Percentiles rank a stretch among this genome's conserved stretches.
These are phyloP conservation scores for Drosophila aff. DNA, from an alignment of 1,140 invertebrate genomes.

Conservation along the genomic window DNA sequence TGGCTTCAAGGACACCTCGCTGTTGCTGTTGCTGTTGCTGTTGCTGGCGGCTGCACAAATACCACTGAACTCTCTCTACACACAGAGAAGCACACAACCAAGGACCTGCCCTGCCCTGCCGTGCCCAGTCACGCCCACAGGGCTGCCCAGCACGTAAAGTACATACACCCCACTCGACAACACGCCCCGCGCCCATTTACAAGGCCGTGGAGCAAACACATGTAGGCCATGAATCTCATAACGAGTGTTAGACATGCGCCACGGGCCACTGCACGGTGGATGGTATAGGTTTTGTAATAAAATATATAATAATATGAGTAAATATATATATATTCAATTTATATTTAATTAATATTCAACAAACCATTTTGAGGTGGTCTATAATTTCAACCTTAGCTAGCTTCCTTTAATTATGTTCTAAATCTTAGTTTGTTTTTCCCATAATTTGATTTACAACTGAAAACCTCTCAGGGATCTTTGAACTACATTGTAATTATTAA, in stretches of 20 bases:
- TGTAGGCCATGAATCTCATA: slow-evolving; percentile 82
- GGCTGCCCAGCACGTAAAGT: slow-evolving; percentile 64
- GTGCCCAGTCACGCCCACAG: slow-evolving; percentile 47
- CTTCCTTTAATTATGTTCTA: background rate
- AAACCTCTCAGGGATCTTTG: background rate
- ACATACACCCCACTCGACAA: slow-evolving; percentile 55
- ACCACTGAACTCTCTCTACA: slow-evolving; percentile 19
- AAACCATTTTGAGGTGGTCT: background rate
- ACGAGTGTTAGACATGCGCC: slow-evolving; percentile 81
- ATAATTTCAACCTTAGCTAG: background rate
- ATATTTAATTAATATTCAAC: background rate
- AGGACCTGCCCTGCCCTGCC: slow-evolving; percentile 14
- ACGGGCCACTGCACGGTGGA: slow-evolving; percentile 29
- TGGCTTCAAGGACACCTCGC: slow-evolving; percentile 76
- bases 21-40: slow-evolving; percentile 26
- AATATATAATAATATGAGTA: background rate
- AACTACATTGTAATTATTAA: background rate
- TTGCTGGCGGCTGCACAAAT: slow-evolving; percentile 58
- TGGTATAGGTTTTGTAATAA: too few species aligned
- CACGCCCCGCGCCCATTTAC: slow-evolving; percentile 75
- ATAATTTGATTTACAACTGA: background rate
- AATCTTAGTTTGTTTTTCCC: background rate
- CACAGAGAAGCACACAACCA: slow-evolving; percentile 9
- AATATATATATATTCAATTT: background rate
- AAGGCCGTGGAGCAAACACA: slow-evolving; percentile 81